A percentile compares a stretch with the other conserved stretches of the same genome.
Conservation (phyloP, 2,797 vertebrate genomes). For the Jordanella pulchra region DNA sequence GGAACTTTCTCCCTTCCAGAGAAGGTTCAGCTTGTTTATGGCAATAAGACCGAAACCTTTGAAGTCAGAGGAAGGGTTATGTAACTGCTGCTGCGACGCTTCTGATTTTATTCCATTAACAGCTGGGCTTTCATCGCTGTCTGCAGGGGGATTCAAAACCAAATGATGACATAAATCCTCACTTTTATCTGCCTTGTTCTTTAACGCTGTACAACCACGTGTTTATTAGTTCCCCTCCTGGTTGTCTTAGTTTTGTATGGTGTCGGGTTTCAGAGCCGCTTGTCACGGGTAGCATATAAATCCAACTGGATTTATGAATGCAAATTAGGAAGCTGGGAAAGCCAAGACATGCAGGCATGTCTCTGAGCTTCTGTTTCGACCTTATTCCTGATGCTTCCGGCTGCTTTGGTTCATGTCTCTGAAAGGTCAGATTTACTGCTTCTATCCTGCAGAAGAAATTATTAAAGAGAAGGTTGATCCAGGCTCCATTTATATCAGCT, state of each 20-base stretch:
- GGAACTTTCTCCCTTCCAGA: constrained; percentile 7
- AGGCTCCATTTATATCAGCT: constrained; percentile 19
- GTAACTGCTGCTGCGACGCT: constrained; percentile 23
- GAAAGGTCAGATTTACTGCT: constrained; percentile 33
- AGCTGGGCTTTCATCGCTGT: constrained; percentile 19
- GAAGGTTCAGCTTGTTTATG: constrained; percentile 14
- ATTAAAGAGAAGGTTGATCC: constrained; percentile 30
- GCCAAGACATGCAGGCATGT: constrained; percentile 12
- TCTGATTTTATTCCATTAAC: constrained; percentile 40
- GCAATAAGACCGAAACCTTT: constrained; percentile 34
- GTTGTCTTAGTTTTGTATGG: constrained; percentile 31
- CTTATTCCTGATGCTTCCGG: not conserved
- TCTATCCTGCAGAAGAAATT: constrained; percentile 7
- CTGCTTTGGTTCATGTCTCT: constrained; percentile 17
- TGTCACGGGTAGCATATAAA: constrained; percentile 22
- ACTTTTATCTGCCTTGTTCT: constrained; percentile 19
- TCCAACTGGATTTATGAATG: constrained; percentile 36
- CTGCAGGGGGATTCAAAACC: constrained; percentile 28
- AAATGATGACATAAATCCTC: constrained; percentile 38
- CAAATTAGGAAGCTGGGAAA: constrained; percentile 37
- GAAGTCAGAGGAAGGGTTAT: constrained; percentile 40
- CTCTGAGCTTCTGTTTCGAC: constrained; percentile 32
- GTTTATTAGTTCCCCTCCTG: constrained; percentile 19
- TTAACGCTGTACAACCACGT: constrained; percentile 13
- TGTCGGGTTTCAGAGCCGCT: constrained; percentile 9